These are phyloP conservation scores for Heterotilapia buettikoferi DNA, from an alignment of 2,113 vertebrate genomes.

Conservation along the genomic window DNA sequence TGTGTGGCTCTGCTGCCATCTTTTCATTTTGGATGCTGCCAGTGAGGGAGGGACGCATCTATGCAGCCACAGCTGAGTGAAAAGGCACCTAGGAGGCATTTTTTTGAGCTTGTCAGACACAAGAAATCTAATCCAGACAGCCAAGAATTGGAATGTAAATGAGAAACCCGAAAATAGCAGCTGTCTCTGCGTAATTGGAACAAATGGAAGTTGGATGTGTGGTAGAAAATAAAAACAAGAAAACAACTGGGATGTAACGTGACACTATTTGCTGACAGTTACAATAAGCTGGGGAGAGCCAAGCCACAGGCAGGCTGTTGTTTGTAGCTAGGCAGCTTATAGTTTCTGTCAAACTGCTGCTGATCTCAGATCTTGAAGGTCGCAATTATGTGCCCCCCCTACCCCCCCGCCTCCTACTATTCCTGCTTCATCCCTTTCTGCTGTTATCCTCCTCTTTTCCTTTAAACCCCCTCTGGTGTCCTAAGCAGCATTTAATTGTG, in stretches of 20 bases:
- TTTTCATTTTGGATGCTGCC: slow-evolving; percentile 50
- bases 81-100: slow-evolving; percentile 58
- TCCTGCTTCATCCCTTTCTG: slow-evolving; percentile 31
- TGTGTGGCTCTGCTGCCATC: slow-evolving; percentile 34
- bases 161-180: slow-evolving; percentile 49
- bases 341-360: slow-evolving; percentile 50
- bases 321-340: slow-evolving; percentile 40
- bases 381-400: slow-evolving; percentile 44
- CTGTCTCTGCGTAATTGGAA: slow-evolving; percentile 61
- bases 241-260: slow-evolving; percentile 41
- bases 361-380: slow-evolving; percentile 52
- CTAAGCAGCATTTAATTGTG: slow-evolving; percentile 72
- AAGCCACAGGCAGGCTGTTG: slow-evolving; percentile 33
- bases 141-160: slow-evolving; percentile 40
- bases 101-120: slow-evolving; percentile 49
- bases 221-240: slow-evolving; percentile 37
- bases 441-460: slow-evolving; percentile 22
- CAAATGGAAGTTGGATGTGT: slow-evolving; percentile 58
- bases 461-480: slow-evolving; percentile 55
- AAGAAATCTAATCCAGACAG: slow-evolving; percentile 47
- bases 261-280: slow-evolving; percentile 54
- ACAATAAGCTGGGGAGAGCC: slow-evolving; percentile 14
- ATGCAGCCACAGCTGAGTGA: slow-evolving; percentile 38
- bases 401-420: neutral
- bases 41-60: slow-evolving; percentile 44